These are phyloP conservation scores for Dermatemys mawii DNA, from an alignment of 2,113 vertebrate species.

Conservation along the genomic window DNA sequence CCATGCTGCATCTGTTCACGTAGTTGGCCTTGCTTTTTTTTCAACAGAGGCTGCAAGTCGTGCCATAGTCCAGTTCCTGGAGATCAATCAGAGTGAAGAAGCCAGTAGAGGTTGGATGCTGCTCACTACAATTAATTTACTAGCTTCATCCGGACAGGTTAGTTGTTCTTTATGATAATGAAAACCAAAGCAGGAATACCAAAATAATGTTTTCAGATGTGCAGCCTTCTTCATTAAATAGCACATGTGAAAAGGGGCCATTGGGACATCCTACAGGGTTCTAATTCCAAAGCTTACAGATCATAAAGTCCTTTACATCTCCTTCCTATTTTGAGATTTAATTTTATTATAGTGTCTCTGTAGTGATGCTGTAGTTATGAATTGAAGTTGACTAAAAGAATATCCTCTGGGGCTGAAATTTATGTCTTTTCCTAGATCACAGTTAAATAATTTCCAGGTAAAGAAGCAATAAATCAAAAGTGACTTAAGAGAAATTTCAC, in stretches of 20 bases:
- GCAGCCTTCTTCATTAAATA: not conserved
- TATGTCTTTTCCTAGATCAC: not conserved
- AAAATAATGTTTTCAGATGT: not conserved
- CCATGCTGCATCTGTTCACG: not conserved
- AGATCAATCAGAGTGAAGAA: conserved; percentile 99
- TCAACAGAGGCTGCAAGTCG: conserved; percentile 94
- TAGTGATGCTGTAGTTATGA: not conserved
- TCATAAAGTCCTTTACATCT: not conserved
- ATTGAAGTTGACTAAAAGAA: not conserved
- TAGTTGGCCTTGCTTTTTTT: conserved; percentile 24
- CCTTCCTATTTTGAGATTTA: not conserved
- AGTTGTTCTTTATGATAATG: conserved; percentile 47
- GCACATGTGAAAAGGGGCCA: not conserved
- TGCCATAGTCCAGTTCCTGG: conserved; percentile 98
- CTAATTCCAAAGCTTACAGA: not conserved
- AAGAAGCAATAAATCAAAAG: not conserved
- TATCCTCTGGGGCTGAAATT: not conserved
- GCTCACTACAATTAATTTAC: conserved; percentile 96
- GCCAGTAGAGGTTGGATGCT: conserved; percentile 99
- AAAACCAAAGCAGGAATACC: not conserved
- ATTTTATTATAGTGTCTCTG: not conserved
- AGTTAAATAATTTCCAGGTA: not conserved
- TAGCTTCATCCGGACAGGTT: conserved; percentile 98
- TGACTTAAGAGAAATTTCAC: not conserved
- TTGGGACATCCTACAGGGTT: not conserved